Conservation (phyloP, 92 coral and sea anemone species). For the Parazoanthus atlanticus region DNA sequence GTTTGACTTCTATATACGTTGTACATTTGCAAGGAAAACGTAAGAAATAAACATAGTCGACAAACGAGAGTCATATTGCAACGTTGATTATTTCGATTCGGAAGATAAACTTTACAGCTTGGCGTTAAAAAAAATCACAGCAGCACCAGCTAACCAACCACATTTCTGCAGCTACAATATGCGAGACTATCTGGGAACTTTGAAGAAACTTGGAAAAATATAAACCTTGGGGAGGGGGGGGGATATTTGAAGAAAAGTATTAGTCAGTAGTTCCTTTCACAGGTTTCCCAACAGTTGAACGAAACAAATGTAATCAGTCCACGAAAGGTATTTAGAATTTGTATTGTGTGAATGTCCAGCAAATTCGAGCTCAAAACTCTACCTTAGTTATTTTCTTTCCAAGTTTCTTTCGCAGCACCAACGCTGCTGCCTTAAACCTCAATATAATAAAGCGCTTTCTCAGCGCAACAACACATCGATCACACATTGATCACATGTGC, state of each 20-base stretch:
- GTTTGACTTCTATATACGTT: neutral
- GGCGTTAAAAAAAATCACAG: neutral
- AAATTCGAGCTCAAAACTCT: neutral
- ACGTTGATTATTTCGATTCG: neutral
- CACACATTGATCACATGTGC: neutral
- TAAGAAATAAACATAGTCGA: neutral
- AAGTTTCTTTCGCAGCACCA: neutral
- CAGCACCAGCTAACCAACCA: neutral
- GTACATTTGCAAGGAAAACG: neutral
- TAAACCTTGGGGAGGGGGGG: neutral
- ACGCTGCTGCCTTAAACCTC: neutral
- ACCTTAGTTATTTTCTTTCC: neutral
- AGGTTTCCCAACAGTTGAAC: neutral
- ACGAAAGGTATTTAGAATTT: no score
- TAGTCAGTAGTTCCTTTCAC: no score
- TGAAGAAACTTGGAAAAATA: slow-evolving; percentile 1
- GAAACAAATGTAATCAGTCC: neutral
- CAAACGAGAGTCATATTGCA: neutral
- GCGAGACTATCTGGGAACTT: neutral
- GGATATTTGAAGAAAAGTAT: neutral
- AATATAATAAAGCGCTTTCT: neutral
- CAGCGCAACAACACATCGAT: neutral
- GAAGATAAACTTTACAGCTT: neutral
- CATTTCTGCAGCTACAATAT: neutral
- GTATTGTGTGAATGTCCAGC: neutral